Evolutionary conservation across 1,140 invertebrate genomes (phyloP), one percentile per base, ranked within the genome.

Genomic region (Drosophila ironensis): DNA sequence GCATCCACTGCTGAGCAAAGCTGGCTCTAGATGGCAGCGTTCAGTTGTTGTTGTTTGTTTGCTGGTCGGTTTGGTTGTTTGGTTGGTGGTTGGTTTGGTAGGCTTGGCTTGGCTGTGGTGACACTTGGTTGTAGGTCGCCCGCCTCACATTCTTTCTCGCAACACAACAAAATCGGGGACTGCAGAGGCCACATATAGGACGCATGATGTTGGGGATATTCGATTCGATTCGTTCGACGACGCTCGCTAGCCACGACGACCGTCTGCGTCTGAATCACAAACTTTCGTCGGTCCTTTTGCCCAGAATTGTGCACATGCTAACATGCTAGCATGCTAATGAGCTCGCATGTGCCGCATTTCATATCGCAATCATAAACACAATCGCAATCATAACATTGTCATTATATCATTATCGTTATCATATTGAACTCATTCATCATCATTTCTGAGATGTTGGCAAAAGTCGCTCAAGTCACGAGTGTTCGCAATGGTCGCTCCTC

Each of bases 131-230:
- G 42, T 5, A 42, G 45, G 22, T 64, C 38, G 40, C 25, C 9
- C 2, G 6, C 11, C 5, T n/a, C 5, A 4, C 7, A 1, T n/a
- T 86, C 80, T 64, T 86, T 84, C 80, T 84, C 80, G n/a, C n/a
- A n/a, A n/a, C n/a, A n/a, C n/a, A 77, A 84, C 59, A 64, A 51
- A 60, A 60, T 60, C 56, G 56, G 56, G 56, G 67, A 88, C 67
- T 80, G 72, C 87, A 88, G 87, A 88, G 87, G 87, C 87, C 87
- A 88, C 86, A 75, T 88, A 80, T 88, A 37, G 33, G 86, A 78
- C 81, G 87, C 80, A 82, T 88, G 86, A 88, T 88, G 87, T 87
- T 88, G 87, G 87, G 87, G 87, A 88, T 84, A 78, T 72, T 63
- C 45, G 48, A n/a, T n/a, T n/a, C n/a, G n/a, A n/a, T n/a, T 51